Evolutionary conservation across 2,113 vertebrate species (phyloP), one percentile per base, ranked within the genome.

Genomic region (Callospermophilus lateralis): DNA sequence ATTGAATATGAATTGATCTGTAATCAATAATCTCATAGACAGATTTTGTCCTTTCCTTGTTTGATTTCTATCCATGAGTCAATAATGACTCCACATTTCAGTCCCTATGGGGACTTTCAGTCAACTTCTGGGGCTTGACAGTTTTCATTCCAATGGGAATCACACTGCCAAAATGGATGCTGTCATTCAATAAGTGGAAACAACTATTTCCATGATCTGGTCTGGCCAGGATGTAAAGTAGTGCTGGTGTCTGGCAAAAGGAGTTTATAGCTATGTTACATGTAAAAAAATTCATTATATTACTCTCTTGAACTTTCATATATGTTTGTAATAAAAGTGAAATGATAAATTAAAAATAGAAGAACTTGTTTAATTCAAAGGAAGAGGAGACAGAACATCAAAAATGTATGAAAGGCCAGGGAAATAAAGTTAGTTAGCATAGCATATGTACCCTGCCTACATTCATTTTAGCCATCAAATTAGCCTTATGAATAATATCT

Each of bases 1-100:
- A 72, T 10, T 84, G 79, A 97, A 61, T 95, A 84, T 37, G 53
- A 37, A 68, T 95, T 94, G 92, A 95, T 58, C 86, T 79, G 73
- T 86, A 91, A 67, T 89, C 42, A 39, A 39, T 93, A 73, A 93
- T 37, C 37, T 81, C 39, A 17, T 24, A 61, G 67, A 88, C 30
- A 78, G 11, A 78, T 81, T 83, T 91, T 86, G 61, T 26, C 84
- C 42, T 91, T 93, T 77, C 32, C 37, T 97, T 95, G n/a, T 70
- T 86, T 51, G 83, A 72, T 51, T 95, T 95, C 26, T 70, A 88
- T 11, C 11, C 16, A 32, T 89, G 63, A 93, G 48, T 91, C 83
- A 91, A 34, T 70, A 93, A 77, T 17, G 9, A 58, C 72, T 42
- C 39, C 61, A 61, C 4, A n/a, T 89, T 86, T 83, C 3, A 2